A percentile compares a stretch with the other conserved stretches of the same genome.
These are phyloP conservation scores for Drosophila simulans DNA, from an alignment of 1,140 invertebrate species.

Conservation along the genomic window DNA sequence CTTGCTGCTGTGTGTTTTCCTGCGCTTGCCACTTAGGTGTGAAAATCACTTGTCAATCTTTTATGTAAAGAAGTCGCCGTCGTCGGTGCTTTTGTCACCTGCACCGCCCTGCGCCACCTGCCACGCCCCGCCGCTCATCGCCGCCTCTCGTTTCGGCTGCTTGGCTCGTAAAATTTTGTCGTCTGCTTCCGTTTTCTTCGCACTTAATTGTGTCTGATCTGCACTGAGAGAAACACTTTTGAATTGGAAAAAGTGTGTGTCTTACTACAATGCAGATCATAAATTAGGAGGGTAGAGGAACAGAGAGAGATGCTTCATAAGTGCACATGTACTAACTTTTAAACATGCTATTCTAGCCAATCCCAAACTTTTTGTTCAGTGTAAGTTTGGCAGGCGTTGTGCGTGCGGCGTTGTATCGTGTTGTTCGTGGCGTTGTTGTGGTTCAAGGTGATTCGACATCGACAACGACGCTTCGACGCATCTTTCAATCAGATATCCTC, in stretches of 20 bases:
- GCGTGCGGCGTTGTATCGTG: constrained; percentile 16
- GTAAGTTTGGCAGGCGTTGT: background rate
- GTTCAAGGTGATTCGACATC: constrained; percentile 71
- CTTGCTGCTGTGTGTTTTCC: constrained; percentile 34
- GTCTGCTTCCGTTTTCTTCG: constrained; percentile 74
- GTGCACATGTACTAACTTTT: too few species aligned
- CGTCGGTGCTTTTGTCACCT: constrained; percentile 56
- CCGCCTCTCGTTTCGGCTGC: constrained; percentile 23
- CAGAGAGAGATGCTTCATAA: too few species aligned
- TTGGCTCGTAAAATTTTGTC: constrained; percentile 76
- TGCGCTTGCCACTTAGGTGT: constrained; percentile 69
- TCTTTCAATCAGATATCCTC: constrained; percentile 72
- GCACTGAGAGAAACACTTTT: background rate
- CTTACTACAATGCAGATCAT: background rate
- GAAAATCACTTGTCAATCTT: constrained; percentile 82
- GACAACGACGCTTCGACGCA: constrained; percentile 56
- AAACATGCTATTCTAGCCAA: background rate
- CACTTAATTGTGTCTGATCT: constrained; percentile 77
- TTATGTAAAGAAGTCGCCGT: constrained; percentile 74
- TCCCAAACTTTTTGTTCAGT: background rate
- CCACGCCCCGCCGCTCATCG: background rate
- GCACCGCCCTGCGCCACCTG: constrained; percentile 10
- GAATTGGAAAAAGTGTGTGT: background rate
- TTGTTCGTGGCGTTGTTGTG: constrained; percentile 57
- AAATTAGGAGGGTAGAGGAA: background rate